Base-by-base conservation (phyloP, 1,140 invertebrate species). In the Anastrepha obliqua region DNA sequence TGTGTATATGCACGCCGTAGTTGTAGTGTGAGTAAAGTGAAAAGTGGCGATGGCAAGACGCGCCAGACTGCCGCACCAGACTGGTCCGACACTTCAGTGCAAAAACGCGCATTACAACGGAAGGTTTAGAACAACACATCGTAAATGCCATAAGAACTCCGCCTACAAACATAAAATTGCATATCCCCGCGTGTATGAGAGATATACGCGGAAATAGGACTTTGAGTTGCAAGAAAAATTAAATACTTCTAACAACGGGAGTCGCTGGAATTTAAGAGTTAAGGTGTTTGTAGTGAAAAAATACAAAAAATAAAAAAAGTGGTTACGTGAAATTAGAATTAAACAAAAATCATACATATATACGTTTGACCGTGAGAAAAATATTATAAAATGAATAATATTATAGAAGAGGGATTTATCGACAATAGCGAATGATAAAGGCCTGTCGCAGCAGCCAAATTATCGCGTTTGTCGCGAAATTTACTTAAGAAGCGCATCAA, bases 91-190 rank as follows among this genome's bases (percentile, higher is more conserved):
- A 55, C 47, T 17, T 81, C 74, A 81, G 74, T 81, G 17, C 74
- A 29, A 81, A 55, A 55, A 55, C 44, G 74, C 47, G 44, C 47
- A 51, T 81, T 81, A n/a, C 17, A 81, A 55, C 47, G 74, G 15
- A 20, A 55, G 47, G 74, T 55, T 20, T 55, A 81, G 29, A 7
- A 51, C n/a, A 55, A 7, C n/a, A 51, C 67, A 17, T 15, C 44
- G 29, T 51, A 20, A 20, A 29, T 55, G 51, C 7, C 1, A 55
- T 11, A 6, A 6, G 47, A 20, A 55, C 11, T 20, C 47, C 74
- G 29, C 64, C 20, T 67, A 29, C 64, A 39, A 29, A 67, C 29
- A 67, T 62, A 62, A 0, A 9, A 62, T 62, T 62, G 15, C 5
- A 5, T 39, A 67, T 20, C 11, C 5, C 2, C 11, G 29, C 0